Conservation (phyloP, 2,888 invertebrate species). For the Euplagia quadripunctaria region DNA sequence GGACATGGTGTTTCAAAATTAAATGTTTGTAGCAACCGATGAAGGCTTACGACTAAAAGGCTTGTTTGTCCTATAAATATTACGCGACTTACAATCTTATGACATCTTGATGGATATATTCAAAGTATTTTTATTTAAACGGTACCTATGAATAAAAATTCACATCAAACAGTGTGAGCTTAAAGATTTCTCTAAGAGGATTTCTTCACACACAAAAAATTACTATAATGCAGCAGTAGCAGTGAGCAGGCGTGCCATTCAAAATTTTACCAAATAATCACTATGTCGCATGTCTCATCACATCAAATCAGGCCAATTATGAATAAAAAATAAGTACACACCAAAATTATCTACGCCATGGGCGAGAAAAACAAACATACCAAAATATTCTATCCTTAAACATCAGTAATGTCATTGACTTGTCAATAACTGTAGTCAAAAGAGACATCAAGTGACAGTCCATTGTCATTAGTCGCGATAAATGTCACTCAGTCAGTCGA, state of each 20-base stretch:
- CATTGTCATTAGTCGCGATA: constrained; percentile 38
- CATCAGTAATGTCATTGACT: constrained; percentile 31
- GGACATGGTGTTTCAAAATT: too few relatives aligned
- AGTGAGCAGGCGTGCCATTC: not conserved
- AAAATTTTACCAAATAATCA: not conserved
- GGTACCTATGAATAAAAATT: too few relatives aligned
- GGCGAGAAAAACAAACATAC: not conserved
- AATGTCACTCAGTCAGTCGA: constrained; percentile 37
- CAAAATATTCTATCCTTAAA: constrained; percentile 11
- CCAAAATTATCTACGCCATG: not conserved
- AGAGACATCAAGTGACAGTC: constrained; percentile 44
- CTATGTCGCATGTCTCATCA: not conserved
- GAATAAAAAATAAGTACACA: not conserved
- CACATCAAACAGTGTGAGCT: too few relatives aligned
- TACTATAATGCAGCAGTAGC: too few relatives aligned
- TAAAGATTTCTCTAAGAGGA: too few relatives aligned
- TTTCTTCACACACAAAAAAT: too few relatives aligned
- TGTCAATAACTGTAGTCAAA: constrained; percentile 35
- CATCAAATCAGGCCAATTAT: not conserved
- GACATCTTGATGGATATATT: too few relatives aligned
- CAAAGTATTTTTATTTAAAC: too few relatives aligned
- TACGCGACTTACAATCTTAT: too few relatives aligned
- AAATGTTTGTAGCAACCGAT: too few relatives aligned
- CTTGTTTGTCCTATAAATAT: too few relatives aligned
- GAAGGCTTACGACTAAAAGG: too few relatives aligned